phyloP scores from a whole-genome alignment of 2,888 invertebrate species.

The Ophion obscuratus region DNA sequence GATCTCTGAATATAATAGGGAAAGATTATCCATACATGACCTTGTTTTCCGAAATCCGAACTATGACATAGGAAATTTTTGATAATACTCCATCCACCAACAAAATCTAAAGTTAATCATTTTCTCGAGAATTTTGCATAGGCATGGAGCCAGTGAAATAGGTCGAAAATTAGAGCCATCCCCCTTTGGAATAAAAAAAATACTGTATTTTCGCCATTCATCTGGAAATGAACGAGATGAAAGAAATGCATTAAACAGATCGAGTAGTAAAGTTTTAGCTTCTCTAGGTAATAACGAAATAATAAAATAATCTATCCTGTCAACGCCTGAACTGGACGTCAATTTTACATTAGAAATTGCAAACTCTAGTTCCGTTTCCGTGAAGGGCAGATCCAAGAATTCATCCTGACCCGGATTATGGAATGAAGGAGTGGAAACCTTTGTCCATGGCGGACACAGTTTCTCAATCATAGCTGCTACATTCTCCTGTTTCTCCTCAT shows the following conservation, averaged over 20 bases:
- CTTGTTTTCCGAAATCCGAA: conserved; percentile 36
- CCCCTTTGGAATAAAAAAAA: conserved; percentile 31
- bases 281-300: background rate
- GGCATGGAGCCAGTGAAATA: conserved; percentile 18
- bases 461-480: background rate
- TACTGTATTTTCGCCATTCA: conserved; percentile 23
- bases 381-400: background rate
- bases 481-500: conserved; percentile 3
- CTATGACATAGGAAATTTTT: conserved; percentile 20
- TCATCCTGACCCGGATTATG: background rate
- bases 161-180: background rate
- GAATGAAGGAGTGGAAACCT: background rate
- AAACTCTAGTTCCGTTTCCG: background rate
- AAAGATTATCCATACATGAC: conserved; percentile 38
- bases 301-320: conserved; percentile 35
- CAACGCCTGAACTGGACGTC: conserved; percentile 18
- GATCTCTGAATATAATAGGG: conserved; percentile 16
- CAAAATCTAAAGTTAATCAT: conserved; percentile 14
- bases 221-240: conserved; percentile 9
- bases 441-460: conserved; percentile 7
- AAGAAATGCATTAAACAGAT: conserved; percentile 24
- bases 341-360: background rate
- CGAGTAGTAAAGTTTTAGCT: background rate
- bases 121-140: conserved; percentile 23
- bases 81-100: conserved; percentile 19